A percentile compares a stretch with the other conserved stretches of the same genome.
These are phyloP conservation scores for Acrobasis consociella DNA, from an alignment of 2,888 invertebrate species.

Conservation along the genomic window DNA sequence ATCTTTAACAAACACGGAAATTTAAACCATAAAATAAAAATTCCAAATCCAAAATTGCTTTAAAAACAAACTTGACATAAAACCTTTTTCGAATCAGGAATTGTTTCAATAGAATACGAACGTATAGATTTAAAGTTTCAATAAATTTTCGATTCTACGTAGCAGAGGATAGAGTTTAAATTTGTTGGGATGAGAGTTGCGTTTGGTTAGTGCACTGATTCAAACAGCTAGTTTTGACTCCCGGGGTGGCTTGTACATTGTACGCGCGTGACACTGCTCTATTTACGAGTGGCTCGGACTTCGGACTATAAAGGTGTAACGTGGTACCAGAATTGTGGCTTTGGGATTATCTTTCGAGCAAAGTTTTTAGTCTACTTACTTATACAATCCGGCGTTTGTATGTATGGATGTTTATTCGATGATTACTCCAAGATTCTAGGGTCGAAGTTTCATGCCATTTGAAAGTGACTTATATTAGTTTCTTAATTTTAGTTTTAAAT, in stretches of 20 bases:
- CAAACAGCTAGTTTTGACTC: conserved; percentile 75
- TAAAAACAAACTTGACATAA: conserved; percentile 5
- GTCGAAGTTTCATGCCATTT: too few species aligned
- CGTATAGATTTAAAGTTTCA: conserved; percentile 28
- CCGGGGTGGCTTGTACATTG: conserved; percentile 80
- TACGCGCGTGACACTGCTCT: conserved; percentile 78
- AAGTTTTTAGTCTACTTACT: too few species aligned
- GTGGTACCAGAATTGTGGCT: conserved; percentile 46
- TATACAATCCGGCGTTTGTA: too few species aligned
- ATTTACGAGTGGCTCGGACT: conserved; percentile 68
- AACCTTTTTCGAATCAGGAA: conserved; percentile 22
- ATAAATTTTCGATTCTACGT: conserved; percentile 27
- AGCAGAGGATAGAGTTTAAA: conserved; percentile 34
- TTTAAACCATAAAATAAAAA: conserved; percentile 6
- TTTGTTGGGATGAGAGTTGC: conserved; percentile 31
- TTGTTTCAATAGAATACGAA: conserved; percentile 22
- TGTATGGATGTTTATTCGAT: too few species aligned
- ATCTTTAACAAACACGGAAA: neutral
- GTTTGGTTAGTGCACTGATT: conserved; percentile 55
- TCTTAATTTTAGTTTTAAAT: too few species aligned
- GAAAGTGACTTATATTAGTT: too few species aligned
- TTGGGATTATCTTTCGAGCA: neutral
- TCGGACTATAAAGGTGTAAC: conserved; percentile 56
- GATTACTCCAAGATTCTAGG: too few species aligned
- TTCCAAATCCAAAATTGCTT: conserved; percentile 5